Percentiles rank a stretch among this genome's conserved stretches.
Conservation (phyloP, 2,888 invertebrate genomes). For the Dryomyza anilis region DNA sequence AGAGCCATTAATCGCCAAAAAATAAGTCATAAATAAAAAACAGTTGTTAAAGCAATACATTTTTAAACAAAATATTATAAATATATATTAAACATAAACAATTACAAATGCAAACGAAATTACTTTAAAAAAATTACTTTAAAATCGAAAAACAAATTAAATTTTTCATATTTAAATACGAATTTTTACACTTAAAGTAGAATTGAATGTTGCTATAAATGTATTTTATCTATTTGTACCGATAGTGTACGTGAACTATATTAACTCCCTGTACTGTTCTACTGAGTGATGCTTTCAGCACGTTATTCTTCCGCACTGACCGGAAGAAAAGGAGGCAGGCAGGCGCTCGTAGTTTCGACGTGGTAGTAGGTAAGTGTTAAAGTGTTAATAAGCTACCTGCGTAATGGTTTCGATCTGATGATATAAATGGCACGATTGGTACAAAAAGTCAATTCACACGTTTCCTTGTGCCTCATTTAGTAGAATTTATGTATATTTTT, state of each 20-base stretch:
- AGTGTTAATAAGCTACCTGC: too few species aligned
- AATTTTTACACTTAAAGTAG: slow-evolving; percentile 30
- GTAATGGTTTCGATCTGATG: too few species aligned
- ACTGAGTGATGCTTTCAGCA: slow-evolving; percentile 11
- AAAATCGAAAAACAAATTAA: slow-evolving; percentile 27
- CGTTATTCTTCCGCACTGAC: neutral
- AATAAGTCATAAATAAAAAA: too few species aligned
- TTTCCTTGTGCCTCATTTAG: too few species aligned
- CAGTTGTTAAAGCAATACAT: neutral
- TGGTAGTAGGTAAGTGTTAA: too few species aligned
- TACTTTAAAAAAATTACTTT: slow-evolving; percentile 41
- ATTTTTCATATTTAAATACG: slow-evolving; percentile 29
- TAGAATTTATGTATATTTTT: too few species aligned
- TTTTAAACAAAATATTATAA: slow-evolving; percentile 23
- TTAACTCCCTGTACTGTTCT: neutral
- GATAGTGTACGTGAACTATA: neutral
- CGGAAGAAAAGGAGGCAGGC: too few species aligned
- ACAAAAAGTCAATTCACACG: too few species aligned
- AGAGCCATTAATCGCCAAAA: too few species aligned
- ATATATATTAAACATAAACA: slow-evolving; percentile 37
- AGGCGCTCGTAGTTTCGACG: too few species aligned
- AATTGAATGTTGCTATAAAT: slow-evolving; percentile 20
- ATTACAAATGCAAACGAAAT: slow-evolving; percentile 36
- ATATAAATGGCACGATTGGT: too few species aligned
- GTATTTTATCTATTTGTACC: slow-evolving; percentile 15